Conservation (phyloP, 2,888 invertebrate genomes). For the Pristionchus fissidentatus region DNA sequence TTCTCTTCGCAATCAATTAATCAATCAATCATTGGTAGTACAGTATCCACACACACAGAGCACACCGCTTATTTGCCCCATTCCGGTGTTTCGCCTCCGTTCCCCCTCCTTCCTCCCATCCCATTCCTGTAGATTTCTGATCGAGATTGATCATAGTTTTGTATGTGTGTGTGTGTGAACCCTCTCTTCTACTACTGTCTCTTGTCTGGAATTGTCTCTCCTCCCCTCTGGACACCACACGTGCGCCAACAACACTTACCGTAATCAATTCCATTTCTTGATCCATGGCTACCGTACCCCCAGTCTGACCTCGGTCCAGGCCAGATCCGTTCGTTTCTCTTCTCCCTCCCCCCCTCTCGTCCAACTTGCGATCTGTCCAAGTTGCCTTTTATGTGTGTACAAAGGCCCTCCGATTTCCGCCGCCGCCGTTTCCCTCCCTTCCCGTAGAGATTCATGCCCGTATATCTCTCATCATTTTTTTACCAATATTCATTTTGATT, state of each 20-base stretch:
- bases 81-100: slow-evolving; percentile 11
- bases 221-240: neutral
- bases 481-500: neutral
- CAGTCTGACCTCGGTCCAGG: slow-evolving; percentile 28
- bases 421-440: neutral
- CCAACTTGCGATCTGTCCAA: too few relatives aligned
- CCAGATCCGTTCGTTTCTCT: too few relatives aligned
- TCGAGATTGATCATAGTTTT: neutral
- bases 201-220: slow-evolving; percentile 26
- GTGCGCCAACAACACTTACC: slow-evolving; percentile 26
- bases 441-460: neutral
- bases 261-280: slow-evolving; percentile 4
- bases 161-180: too few relatives aligned
- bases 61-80: neutral
- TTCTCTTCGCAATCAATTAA: too few relatives aligned
- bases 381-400: slow-evolving; percentile 18
- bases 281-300: slow-evolving; percentile 40
- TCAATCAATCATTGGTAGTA: neutral
- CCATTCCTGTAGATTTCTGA: slow-evolving; percentile 25
- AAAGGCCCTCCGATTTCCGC: too few relatives aligned
- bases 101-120: neutral
- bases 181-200: too few relatives aligned
- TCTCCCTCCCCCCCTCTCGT: neutral
- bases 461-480: neutral
- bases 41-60: neutral